phyloP scores from a whole-genome alignment of 2,797 vertebrate genomes.

The Pipistrellus pipistrellus region DNA sequence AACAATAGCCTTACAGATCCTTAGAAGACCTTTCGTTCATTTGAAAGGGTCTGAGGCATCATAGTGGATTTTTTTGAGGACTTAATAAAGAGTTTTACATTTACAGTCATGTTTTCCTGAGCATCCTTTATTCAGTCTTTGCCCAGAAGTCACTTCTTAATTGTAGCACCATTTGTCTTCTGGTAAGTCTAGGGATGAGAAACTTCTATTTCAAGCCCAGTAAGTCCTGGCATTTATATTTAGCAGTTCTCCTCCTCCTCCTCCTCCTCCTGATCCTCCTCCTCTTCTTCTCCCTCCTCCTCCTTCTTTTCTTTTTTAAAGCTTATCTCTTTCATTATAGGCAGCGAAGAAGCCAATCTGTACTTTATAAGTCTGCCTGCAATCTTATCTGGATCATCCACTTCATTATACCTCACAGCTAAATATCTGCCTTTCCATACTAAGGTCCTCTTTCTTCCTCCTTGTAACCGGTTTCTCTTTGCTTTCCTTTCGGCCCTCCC shows the following conservation, averaged over 20 bases:
- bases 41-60: neutral
- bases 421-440: neutral
- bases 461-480: slow-evolving; percentile 8
- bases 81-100: slow-evolving; percentile 28
- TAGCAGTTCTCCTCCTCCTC: neutral
- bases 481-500: neutral
- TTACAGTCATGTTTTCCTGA: slow-evolving; percentile 38
- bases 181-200: slow-evolving; percentile 38
- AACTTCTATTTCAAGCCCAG: slow-evolving; percentile 44
- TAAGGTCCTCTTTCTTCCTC: neutral
- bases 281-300: neutral
- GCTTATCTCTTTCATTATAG: slow-evolving; percentile 26
- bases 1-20: neutral
- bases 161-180: slow-evolving; percentile 47
- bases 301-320: neutral
- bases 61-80: neutral
- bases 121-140: slow-evolving; percentile 8
- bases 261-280: no score
- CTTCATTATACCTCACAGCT: slow-evolving; percentile 30
- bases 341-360: slow-evolving; percentile 5
- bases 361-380: neutral
- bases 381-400: slow-evolving; percentile 53
- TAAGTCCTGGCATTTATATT: slow-evolving; percentile 31
- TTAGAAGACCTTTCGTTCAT: neutral
- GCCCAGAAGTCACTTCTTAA: slow-evolving; percentile 50